Evolutionary conservation across 53 echinoderm and acorn worm species (phyloP), one percentile per base, ranked within the genome.

Genomic region (Henricia sp.): DNA sequence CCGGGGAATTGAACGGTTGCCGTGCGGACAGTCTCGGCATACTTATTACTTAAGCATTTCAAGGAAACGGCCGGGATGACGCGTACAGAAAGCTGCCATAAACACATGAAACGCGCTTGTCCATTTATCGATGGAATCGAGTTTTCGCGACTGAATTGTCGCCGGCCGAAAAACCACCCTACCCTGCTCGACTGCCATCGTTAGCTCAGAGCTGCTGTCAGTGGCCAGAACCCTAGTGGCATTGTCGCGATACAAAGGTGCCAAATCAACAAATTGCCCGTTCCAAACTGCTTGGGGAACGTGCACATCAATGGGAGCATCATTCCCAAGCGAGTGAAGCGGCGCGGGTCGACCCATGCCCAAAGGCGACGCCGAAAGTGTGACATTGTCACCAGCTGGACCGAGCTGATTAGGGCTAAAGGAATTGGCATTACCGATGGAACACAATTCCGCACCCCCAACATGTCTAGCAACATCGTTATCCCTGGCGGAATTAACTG

Each of bases 1-100:
- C 83, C 82, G 26, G 68, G 68, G 37, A 83, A 83, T 37, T 69
- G 83, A 3, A 35, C 35, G 27, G 71, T 30, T 11, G 80, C 70
- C 21, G 41, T 42, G 0, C 63, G 75, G 21, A 82, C 39, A 0
- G 73, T 21, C 42, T n/a, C n/a, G n/a, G n/a, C n/a, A n/a, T n/a
- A n/a, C n/a, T n/a, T n/a, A n/a, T n/a, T n/a, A n/a, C n/a, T n/a
- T n/a, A n/a, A n/a, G n/a, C n/a, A n/a, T n/a, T n/a, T n/a, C n/a
- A n/a, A n/a, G n/a, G n/a, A n/a, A n/a, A n/a, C n/a, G 4, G 16
- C 52, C 14, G 8, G 14, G 46, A 46, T 46, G 8, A 46, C 46
- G 46, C 8, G 14, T 6, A 14, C 6, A 46, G 46, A 14, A 46
- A 6, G 14, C 46, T 9, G 14, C 6, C 46, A 46, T 52, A 52